Percentiles rank a stretch among this genome's conserved stretches.
Evolutionary conservation across 2,113 vertebrate genomes (phyloP).

Genomic region (Limnothrissa miodon): DNA sequence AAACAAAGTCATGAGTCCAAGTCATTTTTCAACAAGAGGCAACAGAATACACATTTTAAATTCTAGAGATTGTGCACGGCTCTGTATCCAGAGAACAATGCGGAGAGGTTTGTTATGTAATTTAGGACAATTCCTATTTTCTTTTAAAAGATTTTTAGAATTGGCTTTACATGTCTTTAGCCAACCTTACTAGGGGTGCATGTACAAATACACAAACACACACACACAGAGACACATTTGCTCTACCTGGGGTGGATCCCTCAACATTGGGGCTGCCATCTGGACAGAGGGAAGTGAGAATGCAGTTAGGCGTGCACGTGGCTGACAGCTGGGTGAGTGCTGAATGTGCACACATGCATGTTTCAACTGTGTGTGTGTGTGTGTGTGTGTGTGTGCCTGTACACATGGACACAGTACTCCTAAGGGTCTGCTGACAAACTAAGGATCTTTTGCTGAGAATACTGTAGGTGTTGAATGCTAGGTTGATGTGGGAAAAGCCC

Average conservation of each 20-base stretch:
- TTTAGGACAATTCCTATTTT: no score
- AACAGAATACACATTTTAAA: no score
- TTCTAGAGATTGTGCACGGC: no score
- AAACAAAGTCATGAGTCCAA: no score
- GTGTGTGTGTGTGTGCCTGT: not conserved
- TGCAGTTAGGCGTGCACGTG: conserved; percentile 60
- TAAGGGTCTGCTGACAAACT: not conserved
- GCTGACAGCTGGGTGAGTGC: conserved; percentile 44
- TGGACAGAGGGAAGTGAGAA: conserved; percentile 75
- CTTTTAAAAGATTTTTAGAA: no score
- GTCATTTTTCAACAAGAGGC: no score
- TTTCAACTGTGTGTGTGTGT: conserved; percentile 14
- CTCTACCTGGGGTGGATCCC: conserved; percentile 85
- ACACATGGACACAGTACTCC: not conserved
- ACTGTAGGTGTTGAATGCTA: not conserved
- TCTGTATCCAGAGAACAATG: no score
- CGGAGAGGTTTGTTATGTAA: no score
- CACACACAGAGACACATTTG: not conserved
- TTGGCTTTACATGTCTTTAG: no score
- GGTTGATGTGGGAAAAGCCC: not conserved
- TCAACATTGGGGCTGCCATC: conserved; percentile 83
- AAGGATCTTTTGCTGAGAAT: not conserved
- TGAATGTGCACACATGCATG: not conserved
- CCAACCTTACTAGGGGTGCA: no score
- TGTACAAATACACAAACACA: not conserved